Evolutionary conservation across 2,113 vertebrate genomes (phyloP).

Genomic region (Callaeas wilsoni): DNA sequence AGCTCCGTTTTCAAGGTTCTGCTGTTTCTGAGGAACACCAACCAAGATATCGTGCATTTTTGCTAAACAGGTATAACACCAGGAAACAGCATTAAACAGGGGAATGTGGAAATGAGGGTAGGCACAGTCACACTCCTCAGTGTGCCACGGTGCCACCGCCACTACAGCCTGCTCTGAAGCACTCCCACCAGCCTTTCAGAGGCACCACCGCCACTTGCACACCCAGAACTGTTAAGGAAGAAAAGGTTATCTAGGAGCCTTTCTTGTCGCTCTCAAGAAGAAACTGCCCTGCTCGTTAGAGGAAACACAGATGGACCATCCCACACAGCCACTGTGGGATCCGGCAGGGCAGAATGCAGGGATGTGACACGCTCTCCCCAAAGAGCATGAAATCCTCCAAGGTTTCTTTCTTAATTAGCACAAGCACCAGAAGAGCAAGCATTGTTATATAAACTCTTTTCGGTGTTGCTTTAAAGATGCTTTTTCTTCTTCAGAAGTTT

Average conservation of each 20-base stretch:
- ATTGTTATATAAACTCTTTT: neutral
- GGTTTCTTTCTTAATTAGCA: neutral
- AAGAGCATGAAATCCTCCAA: neutral
- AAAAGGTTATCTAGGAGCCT: neutral
- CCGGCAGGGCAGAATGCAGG: neutral
- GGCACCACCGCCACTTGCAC: neutral
- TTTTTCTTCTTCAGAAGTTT: neutral
- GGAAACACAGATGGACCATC: neutral
- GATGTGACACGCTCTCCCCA: neutral
- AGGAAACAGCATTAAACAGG: neutral
- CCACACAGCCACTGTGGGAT: neutral
- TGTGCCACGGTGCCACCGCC: neutral
- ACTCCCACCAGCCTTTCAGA: neutral
- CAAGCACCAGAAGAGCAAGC: neutral
- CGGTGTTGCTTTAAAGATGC: neutral
- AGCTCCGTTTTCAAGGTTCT: neutral
- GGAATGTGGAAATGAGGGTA: neutral
- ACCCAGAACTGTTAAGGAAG: neutral
- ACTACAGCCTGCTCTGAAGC: neutral
- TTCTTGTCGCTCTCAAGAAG: too few relatives aligned
- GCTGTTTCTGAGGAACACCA: neutral
- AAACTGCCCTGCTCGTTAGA: neutral
- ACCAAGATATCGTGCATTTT: fast-evolving
- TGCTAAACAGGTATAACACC: neutral
- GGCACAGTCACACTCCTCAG: neutral